A percentile compares a stretch with the other conserved stretches of the same genome.
phyloP scores from a whole-genome alignment of 2,888 invertebrate genomes.

The Xestoiulus laeticollis region DNA sequence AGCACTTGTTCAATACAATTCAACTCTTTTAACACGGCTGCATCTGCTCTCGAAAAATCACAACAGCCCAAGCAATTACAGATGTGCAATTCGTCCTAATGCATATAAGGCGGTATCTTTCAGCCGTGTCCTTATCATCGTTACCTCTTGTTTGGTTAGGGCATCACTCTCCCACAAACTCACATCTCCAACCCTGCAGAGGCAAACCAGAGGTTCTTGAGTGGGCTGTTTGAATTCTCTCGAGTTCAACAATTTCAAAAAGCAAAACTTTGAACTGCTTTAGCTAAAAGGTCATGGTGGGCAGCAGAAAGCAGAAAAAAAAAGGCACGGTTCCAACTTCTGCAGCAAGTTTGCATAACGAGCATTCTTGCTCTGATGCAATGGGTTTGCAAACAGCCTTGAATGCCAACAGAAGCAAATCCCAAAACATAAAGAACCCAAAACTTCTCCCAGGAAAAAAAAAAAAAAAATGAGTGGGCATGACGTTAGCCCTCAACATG shows the following conservation, averaged over 20 bases:
- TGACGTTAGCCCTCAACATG: neutral
- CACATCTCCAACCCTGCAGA: no score
- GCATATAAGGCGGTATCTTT: neutral
- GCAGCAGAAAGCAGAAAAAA: no score
- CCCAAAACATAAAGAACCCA: no score
- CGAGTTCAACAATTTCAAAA: no score
- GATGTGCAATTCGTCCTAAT: neutral
- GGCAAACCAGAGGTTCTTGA: no score
- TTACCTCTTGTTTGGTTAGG: no score
- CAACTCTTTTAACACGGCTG: neutral
- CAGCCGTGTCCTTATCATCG: no score
- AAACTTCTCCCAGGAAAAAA: neutral
- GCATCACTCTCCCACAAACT: no score
- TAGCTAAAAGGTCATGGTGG: no score
- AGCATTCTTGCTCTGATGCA: neutral
- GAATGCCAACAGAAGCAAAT: neutral
- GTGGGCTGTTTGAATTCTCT: no score
- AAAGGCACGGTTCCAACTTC: no score
- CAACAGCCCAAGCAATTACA: slow-evolving; percentile 7
- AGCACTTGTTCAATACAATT: neutral
- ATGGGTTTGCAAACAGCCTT: neutral
- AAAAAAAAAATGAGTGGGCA: neutral
- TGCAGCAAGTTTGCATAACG: neutral
- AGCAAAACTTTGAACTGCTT: no score
- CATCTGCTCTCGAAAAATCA: neutral